Evolutionary conservation across 2,797 vertebrate species (phyloP).

Genomic region (Odontamblyopus lacepedii): DNA sequence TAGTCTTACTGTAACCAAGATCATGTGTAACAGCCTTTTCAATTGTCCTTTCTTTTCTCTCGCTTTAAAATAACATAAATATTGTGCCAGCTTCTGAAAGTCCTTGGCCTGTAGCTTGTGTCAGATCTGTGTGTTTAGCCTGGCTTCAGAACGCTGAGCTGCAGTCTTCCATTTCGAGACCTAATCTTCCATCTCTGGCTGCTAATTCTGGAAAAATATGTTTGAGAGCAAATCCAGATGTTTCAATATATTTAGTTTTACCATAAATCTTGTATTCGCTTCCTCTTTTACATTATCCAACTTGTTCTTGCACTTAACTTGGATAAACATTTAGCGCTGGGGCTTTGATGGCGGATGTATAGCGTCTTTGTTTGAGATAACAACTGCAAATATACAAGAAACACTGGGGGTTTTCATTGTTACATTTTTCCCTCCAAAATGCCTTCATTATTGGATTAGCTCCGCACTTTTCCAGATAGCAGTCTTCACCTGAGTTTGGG

Average conservation of each 20-base stretch:
- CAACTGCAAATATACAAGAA: constrained; percentile 18
- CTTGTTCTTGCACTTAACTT: constrained; percentile 45
- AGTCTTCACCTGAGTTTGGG: constrained; percentile 55
- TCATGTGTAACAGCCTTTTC: not conserved
- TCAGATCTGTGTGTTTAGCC: constrained; percentile 56
- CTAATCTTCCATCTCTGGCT: constrained; percentile 63
- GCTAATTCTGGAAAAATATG: constrained; percentile 51
- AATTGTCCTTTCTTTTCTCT: not conserved
- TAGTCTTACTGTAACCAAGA: not conserved
- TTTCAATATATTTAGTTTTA: constrained; percentile 55
- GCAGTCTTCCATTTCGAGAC: constrained; percentile 45
- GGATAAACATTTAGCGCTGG: constrained; percentile 43
- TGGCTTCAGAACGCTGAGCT: constrained; percentile 50
- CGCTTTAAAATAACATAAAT: constrained; percentile 15
- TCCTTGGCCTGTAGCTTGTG: constrained; percentile 58
- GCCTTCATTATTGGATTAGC: constrained; percentile 63
- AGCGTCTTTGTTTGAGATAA: constrained; percentile 42
- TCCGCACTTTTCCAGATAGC: constrained; percentile 36
- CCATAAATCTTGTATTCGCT: constrained; percentile 46
- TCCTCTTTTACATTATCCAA: constrained; percentile 19
- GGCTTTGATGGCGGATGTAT: constrained; percentile 36
- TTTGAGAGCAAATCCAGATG: constrained; percentile 57
- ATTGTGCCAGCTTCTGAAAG: constrained; percentile 17
- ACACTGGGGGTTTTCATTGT: constrained; percentile 17
- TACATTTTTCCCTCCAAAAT: constrained; percentile 42